A percentile compares a stretch with the other conserved stretches of the same genome.
Conservation (phyloP, 2,797 vertebrate genomes). For the Sebastes itinus region DNA sequence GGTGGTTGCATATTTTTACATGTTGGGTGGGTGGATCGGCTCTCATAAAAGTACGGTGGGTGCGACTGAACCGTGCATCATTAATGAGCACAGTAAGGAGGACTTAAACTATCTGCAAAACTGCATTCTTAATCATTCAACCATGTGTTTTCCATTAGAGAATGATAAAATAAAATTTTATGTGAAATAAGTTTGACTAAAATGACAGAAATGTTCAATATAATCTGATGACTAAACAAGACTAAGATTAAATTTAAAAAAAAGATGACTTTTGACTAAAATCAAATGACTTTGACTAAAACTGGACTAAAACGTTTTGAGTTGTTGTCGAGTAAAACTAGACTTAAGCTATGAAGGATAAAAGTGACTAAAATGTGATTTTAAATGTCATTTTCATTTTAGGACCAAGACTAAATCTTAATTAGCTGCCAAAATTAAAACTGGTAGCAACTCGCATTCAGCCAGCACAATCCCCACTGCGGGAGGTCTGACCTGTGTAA, state of each 20-base stretch:
- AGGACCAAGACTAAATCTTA: neutral
- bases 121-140: neutral
- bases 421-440: neutral
- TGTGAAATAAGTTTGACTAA: neutral
- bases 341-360: neutral
- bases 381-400: neutral
- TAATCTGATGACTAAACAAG: neutral
- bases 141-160: neutral
- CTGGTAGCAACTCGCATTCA: neutral
- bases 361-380: neutral
- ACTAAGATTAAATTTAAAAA: neutral
- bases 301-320: neutral
- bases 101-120: neutral
- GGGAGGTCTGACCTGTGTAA: neutral
- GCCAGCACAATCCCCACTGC: neutral
- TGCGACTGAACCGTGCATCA: neutral
- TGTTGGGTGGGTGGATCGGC: neutral
- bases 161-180: neutral
- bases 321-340: neutral
- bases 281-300: neutral
- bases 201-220: neutral
- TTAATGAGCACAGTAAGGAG: neutral
- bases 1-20: no score
- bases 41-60: neutral
- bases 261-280: no score